These are phyloP conservation scores for Aleadryas rufinucha DNA, from an alignment of 2,113 vertebrate species.

Conservation along the genomic window DNA sequence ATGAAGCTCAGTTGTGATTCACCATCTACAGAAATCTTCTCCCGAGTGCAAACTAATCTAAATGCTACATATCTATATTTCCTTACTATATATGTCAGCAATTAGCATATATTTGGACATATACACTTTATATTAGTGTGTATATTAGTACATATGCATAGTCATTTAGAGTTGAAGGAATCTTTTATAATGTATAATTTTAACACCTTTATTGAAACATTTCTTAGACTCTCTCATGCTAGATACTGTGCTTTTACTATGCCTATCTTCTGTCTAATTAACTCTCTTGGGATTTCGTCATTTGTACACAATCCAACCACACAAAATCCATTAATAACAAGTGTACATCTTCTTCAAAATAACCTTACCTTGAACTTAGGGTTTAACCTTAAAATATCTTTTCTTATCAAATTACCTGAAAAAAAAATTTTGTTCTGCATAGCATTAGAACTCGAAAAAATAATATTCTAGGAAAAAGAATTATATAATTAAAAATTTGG, in stretches of 20 bases:
- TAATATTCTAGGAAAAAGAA: not conserved
- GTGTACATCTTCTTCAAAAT: constrained; percentile 15
- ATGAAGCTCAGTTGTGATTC: not conserved
- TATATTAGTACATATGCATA: not conserved
- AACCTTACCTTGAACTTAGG: not conserved
- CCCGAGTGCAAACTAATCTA: not conserved
- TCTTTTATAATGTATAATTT: not conserved
- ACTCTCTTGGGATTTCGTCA: constrained; percentile 11
- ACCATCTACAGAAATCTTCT: not conserved
- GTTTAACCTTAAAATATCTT: not conserved
- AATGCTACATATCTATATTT: not conserved
- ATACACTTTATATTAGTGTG: not conserved
- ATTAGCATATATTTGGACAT: not conserved
- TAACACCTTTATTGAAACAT: not conserved
- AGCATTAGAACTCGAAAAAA: not conserved
- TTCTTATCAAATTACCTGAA: not conserved
- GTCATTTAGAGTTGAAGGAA: not conserved
- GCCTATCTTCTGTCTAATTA: constrained; percentile 25
- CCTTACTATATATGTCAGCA: not conserved
- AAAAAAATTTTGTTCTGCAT: not conserved
- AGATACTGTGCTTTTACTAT: not conserved
- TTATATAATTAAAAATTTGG: not conserved
- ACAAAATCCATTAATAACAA: not conserved
- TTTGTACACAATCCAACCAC: constrained; percentile 3
- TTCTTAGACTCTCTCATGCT: not conserved